Base-by-base conservation (phyloP, 2,888 invertebrate species). In the Andrena dorsata region DNA sequence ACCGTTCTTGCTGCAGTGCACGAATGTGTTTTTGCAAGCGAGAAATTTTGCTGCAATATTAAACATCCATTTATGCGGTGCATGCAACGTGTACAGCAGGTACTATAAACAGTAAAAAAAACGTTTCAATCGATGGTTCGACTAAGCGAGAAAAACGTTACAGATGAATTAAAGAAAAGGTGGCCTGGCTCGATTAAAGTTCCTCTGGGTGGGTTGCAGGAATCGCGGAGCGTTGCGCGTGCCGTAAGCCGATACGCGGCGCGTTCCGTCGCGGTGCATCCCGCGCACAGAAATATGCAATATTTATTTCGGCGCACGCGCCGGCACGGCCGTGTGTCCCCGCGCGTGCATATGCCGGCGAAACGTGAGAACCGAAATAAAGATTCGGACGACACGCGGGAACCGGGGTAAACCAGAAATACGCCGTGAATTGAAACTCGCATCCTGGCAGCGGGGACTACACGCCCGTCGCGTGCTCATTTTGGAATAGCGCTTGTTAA, bases 361-460 rank as follows among this genome's bases (percentile, higher is more conserved):
- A 89, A 89, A 89, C 84, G 89, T 89, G 89, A 89, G 89, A 89
- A 88, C 89, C 81, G 83, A 89, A 89, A 88, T 89, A 89, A 89
- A 89, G 88, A 85, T 85, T 88, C 82, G 87, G 86, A 80, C 83
- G 86, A 86, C 85, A 86, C 89, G 88, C 87, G 82, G 80, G 82
- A 71, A 78, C 82, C 86, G 83, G 78, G 86, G 81, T 72, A 82
- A 77, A 88, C 89, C 90, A 90, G 88, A 90, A 90, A 90, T 90
- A 89, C 87, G 84, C 82, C 4, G 84, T 81, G 87, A 76, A 87
- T 86, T 80, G 86, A 87, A 87, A 80, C 72, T 58, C 68, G 83
- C 68, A 74, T 83, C 77, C 82, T 80, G 80, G 80, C 72, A 74
- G 76, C 60, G 73, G 28, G 41, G n/a, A 49, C 58, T n/a, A 47